Evolutionary conservation across 2,113 vertebrate species (phyloP).

Genomic region (Larimichthys polyactis): DNA sequence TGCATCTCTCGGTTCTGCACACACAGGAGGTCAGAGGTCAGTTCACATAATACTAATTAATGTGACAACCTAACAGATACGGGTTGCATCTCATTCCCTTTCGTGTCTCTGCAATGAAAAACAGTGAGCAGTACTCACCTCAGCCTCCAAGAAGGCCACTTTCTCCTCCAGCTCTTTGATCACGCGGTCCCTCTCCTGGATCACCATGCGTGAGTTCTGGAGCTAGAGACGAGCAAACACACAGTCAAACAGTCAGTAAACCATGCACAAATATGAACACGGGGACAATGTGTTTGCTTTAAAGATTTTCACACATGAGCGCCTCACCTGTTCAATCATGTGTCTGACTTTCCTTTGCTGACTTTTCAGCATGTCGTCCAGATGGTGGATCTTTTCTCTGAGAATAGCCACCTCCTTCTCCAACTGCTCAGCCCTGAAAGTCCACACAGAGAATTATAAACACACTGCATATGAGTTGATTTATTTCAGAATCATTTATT

Average conservation of each 20-base stretch:
- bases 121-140: slow-evolving; percentile 81
- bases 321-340: slow-evolving; percentile 95
- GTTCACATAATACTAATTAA: neutral
- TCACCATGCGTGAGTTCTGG: slow-evolving; percentile 93
- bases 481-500: neutral
- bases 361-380: slow-evolving; percentile 96
- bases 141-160: slow-evolving; percentile 91
- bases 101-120: neutral
- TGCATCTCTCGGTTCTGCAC: slow-evolving; percentile 94
- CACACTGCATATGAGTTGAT: neutral
- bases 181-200: slow-evolving; percentile 89
- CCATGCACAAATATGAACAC: slow-evolving; percentile 47
- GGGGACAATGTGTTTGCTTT: slow-evolving; percentile 1
- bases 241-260: slow-evolving; percentile 41
- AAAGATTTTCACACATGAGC: slow-evolving; percentile 16
- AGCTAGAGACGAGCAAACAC: slow-evolving; percentile 83
- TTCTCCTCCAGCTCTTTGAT: slow-evolving; percentile 95
- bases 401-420: slow-evolving; percentile 91
- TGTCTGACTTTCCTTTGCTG: slow-evolving; percentile 96
- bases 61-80: neutral
- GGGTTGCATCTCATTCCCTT: neutral
- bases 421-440: slow-evolving; percentile 86
- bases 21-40: slow-evolving; percentile 30
- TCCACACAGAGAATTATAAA: slow-evolving; percentile 30
- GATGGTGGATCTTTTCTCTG: slow-evolving; percentile 94